Percentiles rank a stretch among this genome's conserved stretches.
Evolutionary conservation across 2,113 vertebrate genomes (phyloP).

Genomic region (Leptobrachium ailaonicum): DNA sequence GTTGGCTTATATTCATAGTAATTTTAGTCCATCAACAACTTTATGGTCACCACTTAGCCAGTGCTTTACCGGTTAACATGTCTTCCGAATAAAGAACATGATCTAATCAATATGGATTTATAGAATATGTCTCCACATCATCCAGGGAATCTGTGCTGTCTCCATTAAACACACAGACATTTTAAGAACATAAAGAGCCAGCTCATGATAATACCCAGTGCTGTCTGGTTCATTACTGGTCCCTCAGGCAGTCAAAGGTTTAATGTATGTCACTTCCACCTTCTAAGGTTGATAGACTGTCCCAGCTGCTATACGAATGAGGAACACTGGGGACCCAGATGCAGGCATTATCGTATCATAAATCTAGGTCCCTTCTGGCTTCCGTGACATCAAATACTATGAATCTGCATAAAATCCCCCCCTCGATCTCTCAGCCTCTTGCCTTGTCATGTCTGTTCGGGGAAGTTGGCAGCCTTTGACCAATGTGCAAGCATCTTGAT

Average conservation of each 20-base stretch:
- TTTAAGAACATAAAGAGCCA: not conserved
- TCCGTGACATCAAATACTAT: slow-evolving; percentile 21
- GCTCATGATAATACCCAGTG: not conserved
- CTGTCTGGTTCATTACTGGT: not conserved
- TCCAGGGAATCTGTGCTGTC: no score
- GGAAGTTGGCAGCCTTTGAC: not conserved
- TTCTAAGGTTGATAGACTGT: slow-evolving; percentile 28
- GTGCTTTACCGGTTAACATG: no score
- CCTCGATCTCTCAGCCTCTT: not conserved
- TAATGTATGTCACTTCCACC: slow-evolving; percentile 37
- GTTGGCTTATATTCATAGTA: not conserved
- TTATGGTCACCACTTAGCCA: no score
- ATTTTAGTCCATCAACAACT: no score
- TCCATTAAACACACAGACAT: not conserved
- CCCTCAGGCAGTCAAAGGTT: slow-evolving; percentile 23
- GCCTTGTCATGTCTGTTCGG: not conserved
- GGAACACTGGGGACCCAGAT: slow-evolving; percentile 27
- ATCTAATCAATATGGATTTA: no score
- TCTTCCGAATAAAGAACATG: no score
- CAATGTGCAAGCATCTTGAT: slow-evolving; percentile 14
- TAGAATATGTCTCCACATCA: no score
- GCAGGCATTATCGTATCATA: slow-evolving; percentile 45
- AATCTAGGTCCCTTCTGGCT: slow-evolving; percentile 37
- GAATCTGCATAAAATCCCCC: slow-evolving; percentile 41
- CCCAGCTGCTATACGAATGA: slow-evolving; percentile 41